phyloP scores from a whole-genome alignment of 2,797 vertebrate species.

The Anniella stebbinsi region DNA sequence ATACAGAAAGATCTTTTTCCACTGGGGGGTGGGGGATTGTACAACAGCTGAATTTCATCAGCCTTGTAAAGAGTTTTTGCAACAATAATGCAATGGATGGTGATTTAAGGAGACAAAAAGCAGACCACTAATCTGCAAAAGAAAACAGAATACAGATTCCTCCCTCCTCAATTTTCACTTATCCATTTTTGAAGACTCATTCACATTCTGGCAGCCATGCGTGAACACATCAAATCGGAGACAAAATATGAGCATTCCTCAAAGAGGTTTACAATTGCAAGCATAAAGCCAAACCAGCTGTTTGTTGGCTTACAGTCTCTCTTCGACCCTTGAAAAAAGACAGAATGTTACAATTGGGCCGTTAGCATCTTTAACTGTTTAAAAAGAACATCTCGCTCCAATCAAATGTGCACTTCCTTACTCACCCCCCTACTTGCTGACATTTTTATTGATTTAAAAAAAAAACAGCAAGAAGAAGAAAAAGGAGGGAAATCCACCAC shows the following conservation, averaged over 20 bases:
- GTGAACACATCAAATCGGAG: neutral
- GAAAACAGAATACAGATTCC: conserved; percentile 37
- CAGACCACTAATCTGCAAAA: conserved; percentile 32
- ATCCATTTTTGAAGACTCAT: conserved; percentile 7
- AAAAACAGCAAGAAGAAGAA: conserved; percentile 12
- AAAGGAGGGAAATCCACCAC: neutral
- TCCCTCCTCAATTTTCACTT: neutral
- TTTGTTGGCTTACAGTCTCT: conserved; percentile 39
- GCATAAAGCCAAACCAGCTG: conserved; percentile 56
- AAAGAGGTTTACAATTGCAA: conserved; percentile 49
- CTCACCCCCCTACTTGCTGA: neutral
- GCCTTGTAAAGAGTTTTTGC: conserved; percentile 13
- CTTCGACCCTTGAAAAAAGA: conserved; percentile 23
- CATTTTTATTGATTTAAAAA: conserved; percentile 49
- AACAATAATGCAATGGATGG: conserved; percentile 32
- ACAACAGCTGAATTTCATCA: conserved; percentile 19
- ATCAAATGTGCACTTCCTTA: conserved; percentile 14
- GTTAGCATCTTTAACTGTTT: conserved; percentile 36
- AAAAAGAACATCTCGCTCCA: conserved; percentile 22
- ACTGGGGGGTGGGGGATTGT: neutral
- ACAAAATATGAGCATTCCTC: conserved; percentile 39
- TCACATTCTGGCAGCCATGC: conserved; percentile 24
- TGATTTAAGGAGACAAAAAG: conserved; percentile 47
- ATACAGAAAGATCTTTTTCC: conserved; percentile 26
- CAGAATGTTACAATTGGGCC: conserved; percentile 31